Percentiles rank a stretch among this genome's conserved stretches.
These are phyloP conservation scores for Lithobates pipiens DNA, from an alignment of 2,797 vertebrate genomes.

Conservation along the genomic window DNA sequence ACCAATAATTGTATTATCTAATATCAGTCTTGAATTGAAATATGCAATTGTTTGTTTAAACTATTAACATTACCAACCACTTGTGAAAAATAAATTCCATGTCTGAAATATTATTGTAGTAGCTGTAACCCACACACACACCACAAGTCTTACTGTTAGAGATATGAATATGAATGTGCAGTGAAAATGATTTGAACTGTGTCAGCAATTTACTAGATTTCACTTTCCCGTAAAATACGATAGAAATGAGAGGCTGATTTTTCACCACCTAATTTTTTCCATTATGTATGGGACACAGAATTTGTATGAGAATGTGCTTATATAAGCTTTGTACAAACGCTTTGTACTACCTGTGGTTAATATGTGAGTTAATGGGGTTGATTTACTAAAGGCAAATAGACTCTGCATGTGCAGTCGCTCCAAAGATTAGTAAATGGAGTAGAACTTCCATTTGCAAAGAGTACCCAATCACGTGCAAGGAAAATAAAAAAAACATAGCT, in stretches of 20 bases:
- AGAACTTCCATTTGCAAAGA: too few species aligned
- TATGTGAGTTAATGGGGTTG: not conserved
- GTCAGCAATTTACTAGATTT: slow-evolving; percentile 47
- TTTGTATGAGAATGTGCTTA: not conserved
- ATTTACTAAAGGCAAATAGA: too few species aligned
- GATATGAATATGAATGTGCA: slow-evolving; percentile 34
- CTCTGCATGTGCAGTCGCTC: too few species aligned
- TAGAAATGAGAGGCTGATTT: slow-evolving; percentile 22
- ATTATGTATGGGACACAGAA: not conserved
- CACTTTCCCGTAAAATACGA: slow-evolving; percentile 58
- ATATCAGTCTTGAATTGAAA: not conserved
- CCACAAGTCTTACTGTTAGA: not conserved
- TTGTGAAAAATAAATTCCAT: not conserved
- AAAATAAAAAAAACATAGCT: too few species aligned
- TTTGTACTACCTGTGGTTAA: slow-evolving; percentile 22
- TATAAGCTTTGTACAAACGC: not conserved
- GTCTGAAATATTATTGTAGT: not conserved
- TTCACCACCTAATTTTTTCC: slow-evolving; percentile 34
- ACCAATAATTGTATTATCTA: too few species aligned
- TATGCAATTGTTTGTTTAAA: not conserved
- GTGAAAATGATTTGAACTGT: not conserved
- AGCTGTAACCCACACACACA: slow-evolving; percentile 5
- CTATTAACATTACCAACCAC: not conserved
- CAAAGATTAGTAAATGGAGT: too few species aligned
- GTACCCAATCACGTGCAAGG: too few species aligned